These are phyloP conservation scores for Chionoecetes opilio DNA, from an alignment of 1,140 invertebrate genomes.

Conservation along the genomic window DNA sequence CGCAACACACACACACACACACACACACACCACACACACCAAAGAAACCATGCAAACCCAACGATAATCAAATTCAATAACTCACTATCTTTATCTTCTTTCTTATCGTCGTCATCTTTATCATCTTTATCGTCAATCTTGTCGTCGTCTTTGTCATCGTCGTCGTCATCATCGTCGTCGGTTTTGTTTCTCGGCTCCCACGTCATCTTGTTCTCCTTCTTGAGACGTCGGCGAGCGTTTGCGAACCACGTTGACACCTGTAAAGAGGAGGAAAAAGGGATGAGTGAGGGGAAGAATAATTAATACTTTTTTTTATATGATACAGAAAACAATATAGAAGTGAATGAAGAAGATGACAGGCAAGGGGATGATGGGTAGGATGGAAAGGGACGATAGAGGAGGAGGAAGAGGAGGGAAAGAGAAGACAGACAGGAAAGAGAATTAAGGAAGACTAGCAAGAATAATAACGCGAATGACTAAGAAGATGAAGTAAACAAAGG, in stretches of 20 bases:
- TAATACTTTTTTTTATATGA: no score
- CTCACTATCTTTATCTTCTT: slow-evolving; percentile 81
- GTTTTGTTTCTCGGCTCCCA: slow-evolving; percentile 87
- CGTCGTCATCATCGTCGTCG: slow-evolving; percentile 85
- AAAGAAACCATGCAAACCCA: no score
- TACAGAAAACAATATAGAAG: no score
- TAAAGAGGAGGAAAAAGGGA: background rate
- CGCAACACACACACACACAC: background rate
- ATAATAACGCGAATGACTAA: background rate
- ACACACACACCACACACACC: background rate
- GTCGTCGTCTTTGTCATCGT: slow-evolving; percentile 82
- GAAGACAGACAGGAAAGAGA: background rate
- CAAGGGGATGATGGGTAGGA: background rate
- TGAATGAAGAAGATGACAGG: background rate
- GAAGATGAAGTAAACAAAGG: background rate
- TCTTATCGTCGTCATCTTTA: slow-evolving; percentile 83
- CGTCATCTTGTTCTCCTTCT: slow-evolving; percentile 90
- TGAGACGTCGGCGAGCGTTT: slow-evolving; percentile 87
- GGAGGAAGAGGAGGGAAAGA: background rate
- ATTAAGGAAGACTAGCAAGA: background rate
- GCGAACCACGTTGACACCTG: slow-evolving; percentile 89
- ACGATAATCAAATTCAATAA: background rate
- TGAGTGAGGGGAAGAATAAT: background rate
- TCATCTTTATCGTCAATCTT: slow-evolving; percentile 85
- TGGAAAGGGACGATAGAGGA: background rate